Percentiles rank a stretch among this genome's conserved stretches.
phyloP scores from a whole-genome alignment of 2,888 invertebrate genomes.

The Fragum fragum region DNA sequence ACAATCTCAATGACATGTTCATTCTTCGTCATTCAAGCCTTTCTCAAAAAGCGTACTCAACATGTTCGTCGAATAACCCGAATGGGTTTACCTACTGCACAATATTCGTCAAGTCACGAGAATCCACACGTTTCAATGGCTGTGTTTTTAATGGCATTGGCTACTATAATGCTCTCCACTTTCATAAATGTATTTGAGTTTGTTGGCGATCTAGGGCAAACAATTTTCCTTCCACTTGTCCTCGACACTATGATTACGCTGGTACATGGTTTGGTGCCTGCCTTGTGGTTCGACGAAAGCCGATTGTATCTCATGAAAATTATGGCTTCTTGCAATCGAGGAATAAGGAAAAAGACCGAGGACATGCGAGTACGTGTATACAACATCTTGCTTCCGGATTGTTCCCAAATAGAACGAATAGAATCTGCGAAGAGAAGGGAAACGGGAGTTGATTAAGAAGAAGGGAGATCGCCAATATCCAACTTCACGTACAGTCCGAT shows the following conservation, averaged over 20 bases:
- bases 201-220: neutral
- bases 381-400: neutral
- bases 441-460: too few species aligned
- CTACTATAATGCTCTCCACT: neutral
- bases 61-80: slow-evolving; percentile 7
- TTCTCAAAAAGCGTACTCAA: neutral
- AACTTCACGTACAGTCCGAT: too few species aligned
- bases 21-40: neutral
- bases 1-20: neutral
- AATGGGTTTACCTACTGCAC: slow-evolving; percentile 7
- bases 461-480: too few species aligned
- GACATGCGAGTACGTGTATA: slow-evolving; percentile 4
- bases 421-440: neutral
- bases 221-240: neutral
- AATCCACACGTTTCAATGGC: neutral
- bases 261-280: neutral
- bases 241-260: neutral
- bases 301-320: neutral
- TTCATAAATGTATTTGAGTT: neutral
- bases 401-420: neutral
- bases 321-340: neutral
- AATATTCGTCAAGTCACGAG: neutral
- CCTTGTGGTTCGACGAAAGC: neutral
- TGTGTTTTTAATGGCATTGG: neutral
- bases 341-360: slow-evolving; percentile 3